Percentiles rank a stretch among this genome's conserved stretches.
Conservation (phyloP, 2,797 vertebrate species). For the Petrocephalus schoutedeni region DNA sequence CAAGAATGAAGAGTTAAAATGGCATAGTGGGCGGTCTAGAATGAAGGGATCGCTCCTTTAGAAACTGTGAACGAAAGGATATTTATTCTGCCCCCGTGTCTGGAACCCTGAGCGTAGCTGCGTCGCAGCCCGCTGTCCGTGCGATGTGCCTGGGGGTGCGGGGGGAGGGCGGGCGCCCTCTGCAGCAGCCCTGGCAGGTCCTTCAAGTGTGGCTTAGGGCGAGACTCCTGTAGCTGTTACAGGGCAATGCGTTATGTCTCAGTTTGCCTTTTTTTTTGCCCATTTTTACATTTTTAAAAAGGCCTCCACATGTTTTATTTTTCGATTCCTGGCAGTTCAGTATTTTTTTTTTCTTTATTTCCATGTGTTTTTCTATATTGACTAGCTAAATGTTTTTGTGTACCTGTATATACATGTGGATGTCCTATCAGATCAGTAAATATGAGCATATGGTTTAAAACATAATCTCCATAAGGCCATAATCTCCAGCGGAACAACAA, state of each 20-base stretch:
- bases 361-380: conserved; percentile 35
- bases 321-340: neutral
- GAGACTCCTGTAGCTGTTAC: conserved; percentile 46
- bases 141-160: conserved; percentile 36
- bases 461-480: no score
- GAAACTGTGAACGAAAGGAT: conserved; percentile 58
- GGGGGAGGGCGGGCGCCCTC: conserved; percentile 29
- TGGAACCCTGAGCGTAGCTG: conserved; percentile 36
- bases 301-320: conserved; percentile 32
- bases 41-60: conserved; percentile 39
- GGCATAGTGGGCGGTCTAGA: conserved; percentile 11
- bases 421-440: neutral
- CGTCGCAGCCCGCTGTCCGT: conserved; percentile 34
- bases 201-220: conserved; percentile 32
- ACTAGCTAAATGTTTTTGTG: neutral
- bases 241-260: conserved; percentile 38
- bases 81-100: conserved; percentile 31
- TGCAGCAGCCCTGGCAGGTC: conserved; percentile 50
- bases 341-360: conserved; percentile 45
- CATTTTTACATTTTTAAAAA: conserved; percentile 33
- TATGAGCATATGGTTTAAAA: neutral
- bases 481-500: no score
- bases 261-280: conserved; percentile 49
- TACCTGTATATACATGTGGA: neutral
- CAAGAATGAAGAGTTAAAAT: conserved; percentile 26